These are phyloP conservation scores for Ariopsis seemanni DNA, from an alignment of 2,113 vertebrate genomes.

Conservation along the genomic window DNA sequence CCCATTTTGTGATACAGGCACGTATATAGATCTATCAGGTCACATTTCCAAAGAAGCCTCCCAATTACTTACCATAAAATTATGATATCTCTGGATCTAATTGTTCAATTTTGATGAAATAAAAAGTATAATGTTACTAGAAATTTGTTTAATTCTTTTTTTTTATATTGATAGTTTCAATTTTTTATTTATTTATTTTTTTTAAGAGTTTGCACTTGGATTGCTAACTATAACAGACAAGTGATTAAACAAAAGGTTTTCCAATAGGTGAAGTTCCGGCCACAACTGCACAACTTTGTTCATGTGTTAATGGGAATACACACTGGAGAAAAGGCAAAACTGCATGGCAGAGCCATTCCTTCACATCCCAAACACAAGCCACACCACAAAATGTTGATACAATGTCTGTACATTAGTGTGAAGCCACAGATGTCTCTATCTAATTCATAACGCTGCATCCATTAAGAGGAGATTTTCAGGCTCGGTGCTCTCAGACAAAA, in stretches of 20 bases:
- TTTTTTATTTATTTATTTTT: too few relatives aligned
- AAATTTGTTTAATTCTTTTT: too few relatives aligned
- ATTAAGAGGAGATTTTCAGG: conserved; percentile 70
- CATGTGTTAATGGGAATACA: background rate
- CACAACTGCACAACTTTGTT: background rate
- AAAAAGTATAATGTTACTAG: too few relatives aligned
- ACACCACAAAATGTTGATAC: conserved; percentile 28
- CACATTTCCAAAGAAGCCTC: too few relatives aligned
- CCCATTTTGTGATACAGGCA: too few relatives aligned
- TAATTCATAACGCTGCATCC: conserved; percentile 62
- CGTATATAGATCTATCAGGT: too few relatives aligned
- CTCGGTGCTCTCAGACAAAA: conserved; percentile 67
- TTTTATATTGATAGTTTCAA: too few relatives aligned
- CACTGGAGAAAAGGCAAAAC: conserved; percentile 37
- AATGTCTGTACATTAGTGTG: conserved; percentile 54
- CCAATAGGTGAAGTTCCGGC: conserved; percentile 40
- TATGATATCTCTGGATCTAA: too few relatives aligned
- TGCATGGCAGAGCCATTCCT: conserved; percentile 31
- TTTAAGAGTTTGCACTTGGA: too few relatives aligned
- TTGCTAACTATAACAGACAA: conserved; percentile 43
- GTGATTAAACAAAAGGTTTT: conserved; percentile 47
- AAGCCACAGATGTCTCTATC: conserved; percentile 48
- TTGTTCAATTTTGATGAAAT: too few relatives aligned
- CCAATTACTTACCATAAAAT: too few relatives aligned
- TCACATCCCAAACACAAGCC: conserved; percentile 49